phyloP scores from a whole-genome alignment of 1,140 invertebrate genomes.

The Hylyphantes graminicola region DNA sequence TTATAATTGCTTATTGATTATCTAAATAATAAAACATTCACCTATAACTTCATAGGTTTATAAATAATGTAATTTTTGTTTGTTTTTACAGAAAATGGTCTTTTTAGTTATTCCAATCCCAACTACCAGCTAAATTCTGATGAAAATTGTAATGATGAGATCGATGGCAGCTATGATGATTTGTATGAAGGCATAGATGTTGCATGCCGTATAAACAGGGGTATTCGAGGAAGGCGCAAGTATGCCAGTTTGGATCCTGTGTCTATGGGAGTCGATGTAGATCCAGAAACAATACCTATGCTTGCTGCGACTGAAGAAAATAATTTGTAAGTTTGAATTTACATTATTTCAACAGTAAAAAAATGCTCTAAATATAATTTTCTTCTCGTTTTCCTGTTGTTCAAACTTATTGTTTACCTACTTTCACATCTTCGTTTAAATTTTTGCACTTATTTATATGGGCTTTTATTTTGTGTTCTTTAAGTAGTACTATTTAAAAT shows the following conservation, averaged over 20 bases:
- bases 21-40: neutral
- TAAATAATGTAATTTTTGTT: neutral
- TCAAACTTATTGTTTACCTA: no score
- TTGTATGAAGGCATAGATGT: slow-evolving; percentile 76
- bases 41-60: neutral
- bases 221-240: slow-evolving; percentile 72
- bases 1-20: neutral
- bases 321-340: slow-evolving; percentile 48
- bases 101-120: slow-evolving; percentile 87
- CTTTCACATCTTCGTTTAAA: no score
- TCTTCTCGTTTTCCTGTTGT: no score
- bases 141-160: slow-evolving; percentile 60
- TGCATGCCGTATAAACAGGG: slow-evolving; percentile 68
- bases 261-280: slow-evolving; percentile 79
- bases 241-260: slow-evolving; percentile 77
- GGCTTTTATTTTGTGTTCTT: no score
- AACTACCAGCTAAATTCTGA: slow-evolving; percentile 83
- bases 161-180: slow-evolving; percentile 60
- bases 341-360: neutral
- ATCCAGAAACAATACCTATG: slow-evolving; percentile 68
- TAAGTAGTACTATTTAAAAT: no score
- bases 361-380: no score
- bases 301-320: slow-evolving; percentile 41
- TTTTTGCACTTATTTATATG: no score
- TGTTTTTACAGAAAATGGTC: slow-evolving; percentile 81